Conservation (phyloP, 2,113 vertebrate genomes). For the Danionella cerebrum region DNA sequence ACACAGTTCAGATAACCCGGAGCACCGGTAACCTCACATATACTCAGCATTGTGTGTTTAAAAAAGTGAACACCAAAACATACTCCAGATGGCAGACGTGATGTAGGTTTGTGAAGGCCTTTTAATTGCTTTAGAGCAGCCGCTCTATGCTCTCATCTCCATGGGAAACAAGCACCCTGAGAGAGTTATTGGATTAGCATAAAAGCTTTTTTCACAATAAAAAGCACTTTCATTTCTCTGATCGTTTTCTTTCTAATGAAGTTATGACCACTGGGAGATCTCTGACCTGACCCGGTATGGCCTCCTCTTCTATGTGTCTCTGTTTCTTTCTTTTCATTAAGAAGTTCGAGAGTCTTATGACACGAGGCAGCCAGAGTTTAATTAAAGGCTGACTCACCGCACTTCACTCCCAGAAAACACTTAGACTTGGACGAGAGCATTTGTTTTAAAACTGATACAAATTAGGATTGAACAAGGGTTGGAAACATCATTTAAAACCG, state of each 20-base stretch:
- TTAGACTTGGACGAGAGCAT: not conserved
- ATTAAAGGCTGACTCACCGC: constrained; percentile 10
- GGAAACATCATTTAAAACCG: not conserved
- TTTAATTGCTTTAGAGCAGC: constrained; percentile 52
- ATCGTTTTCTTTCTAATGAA: constrained; percentile 69
- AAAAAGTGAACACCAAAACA: too few relatives aligned
- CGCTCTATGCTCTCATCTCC: constrained; percentile 35
- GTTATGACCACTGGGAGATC: constrained; percentile 59
- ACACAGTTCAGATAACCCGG: constrained; percentile 14
- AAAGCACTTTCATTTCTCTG: constrained; percentile 54
- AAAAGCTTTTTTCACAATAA: constrained; percentile 63
- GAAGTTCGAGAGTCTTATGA: not conserved
- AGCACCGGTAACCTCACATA: not conserved
- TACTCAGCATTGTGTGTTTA: not conserved
- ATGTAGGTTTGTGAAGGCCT: constrained; percentile 36
- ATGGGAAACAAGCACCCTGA: constrained; percentile 43
- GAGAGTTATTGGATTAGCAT: constrained; percentile 64
- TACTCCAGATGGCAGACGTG: not conserved
- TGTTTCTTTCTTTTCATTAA: constrained; percentile 28
- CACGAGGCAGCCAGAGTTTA: not conserved
- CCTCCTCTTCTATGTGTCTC: constrained; percentile 16
- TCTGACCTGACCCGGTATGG: constrained; percentile 38
- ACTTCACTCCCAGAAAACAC: not conserved
- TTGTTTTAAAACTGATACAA: not conserved
- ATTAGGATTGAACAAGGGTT: too few relatives aligned